Percentiles rank a stretch among this genome's conserved stretches.
phyloP scores from a whole-genome alignment of 2,888 invertebrate species.

The Aphidoletes aphidimyza region DNA sequence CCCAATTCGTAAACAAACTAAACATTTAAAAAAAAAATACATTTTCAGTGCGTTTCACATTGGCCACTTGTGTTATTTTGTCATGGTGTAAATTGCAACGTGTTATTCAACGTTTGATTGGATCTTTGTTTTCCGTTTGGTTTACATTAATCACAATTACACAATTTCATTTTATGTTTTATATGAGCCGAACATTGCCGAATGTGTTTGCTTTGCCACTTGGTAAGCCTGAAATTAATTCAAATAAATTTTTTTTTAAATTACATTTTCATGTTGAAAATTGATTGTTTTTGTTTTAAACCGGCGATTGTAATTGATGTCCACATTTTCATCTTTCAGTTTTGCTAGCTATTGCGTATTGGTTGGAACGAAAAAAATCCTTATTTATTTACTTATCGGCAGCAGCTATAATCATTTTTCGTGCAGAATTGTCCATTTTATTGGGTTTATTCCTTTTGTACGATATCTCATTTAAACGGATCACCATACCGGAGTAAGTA shows the following conservation, averaged over 20 bases:
- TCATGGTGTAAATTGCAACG: constrained; percentile 80
- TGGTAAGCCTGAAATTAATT: constrained; percentile 75
- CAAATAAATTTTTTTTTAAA: no score
- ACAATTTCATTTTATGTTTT: constrained; percentile 99
- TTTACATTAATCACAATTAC: constrained; percentile 84
- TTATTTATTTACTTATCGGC: constrained; percentile 87
- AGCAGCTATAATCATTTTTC: constrained; percentile 87
- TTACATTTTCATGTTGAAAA: no score
- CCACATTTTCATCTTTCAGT: constrained; percentile 71
- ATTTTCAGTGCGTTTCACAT: constrained; percentile 83
- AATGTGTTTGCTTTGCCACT: constrained; percentile 93
- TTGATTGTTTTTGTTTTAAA: no score
- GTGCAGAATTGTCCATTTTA: constrained; percentile 87
- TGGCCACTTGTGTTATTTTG: constrained; percentile 80
- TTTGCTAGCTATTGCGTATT: constrained; percentile 83
- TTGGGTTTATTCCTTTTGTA: constrained; percentile 86
- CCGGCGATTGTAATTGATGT: constrained; percentile 56
- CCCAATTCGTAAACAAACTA: no score
- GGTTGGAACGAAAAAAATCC: constrained; percentile 81
- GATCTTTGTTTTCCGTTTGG: constrained; percentile 82
- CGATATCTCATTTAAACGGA: constrained; percentile 78
- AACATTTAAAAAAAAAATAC: constrained; percentile 58
- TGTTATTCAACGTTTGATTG: constrained; percentile 81
- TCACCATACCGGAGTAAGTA: constrained; percentile 75
- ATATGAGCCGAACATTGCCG: constrained; percentile 92